phyloP scores from a whole-genome alignment of 64 coral and sea anemone genomes.

The Montipora foliosa region DNA sequence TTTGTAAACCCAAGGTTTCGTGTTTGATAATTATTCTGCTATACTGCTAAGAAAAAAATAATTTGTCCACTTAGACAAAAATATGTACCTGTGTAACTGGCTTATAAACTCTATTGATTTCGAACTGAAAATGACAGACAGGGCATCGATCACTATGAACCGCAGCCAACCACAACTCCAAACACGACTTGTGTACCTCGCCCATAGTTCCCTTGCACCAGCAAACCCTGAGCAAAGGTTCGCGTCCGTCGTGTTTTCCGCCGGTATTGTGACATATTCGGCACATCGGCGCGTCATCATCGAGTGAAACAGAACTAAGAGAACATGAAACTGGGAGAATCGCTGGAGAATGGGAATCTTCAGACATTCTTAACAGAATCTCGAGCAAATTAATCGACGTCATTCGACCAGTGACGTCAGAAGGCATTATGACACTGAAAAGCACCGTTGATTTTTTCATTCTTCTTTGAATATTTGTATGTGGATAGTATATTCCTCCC shows the following conservation, averaged over 20 bases:
- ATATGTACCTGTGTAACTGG: background rate
- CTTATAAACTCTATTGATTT: slow-evolving; percentile 19
- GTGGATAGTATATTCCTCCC: too few relatives aligned
- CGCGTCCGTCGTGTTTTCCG: slow-evolving; percentile 1
- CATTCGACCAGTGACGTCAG: background rate
- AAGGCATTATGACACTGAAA: background rate
- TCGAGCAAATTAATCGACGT: background rate
- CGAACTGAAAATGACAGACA: slow-evolving; percentile 13
- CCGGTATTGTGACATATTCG: slow-evolving; percentile 9
- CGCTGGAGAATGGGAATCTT: background rate
- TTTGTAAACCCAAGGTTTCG: too few relatives aligned
- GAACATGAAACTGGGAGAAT: background rate
- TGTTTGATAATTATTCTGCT: too few relatives aligned
- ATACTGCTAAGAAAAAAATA: too few relatives aligned
- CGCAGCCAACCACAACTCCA: slow-evolving; percentile 26
- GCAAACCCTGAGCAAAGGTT: slow-evolving; percentile 12
- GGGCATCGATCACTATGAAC: background rate
- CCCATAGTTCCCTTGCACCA: slow-evolving; percentile 48
- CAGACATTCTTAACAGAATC: background rate
- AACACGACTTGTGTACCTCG: slow-evolving; percentile 22
- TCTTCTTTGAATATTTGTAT: too few relatives aligned
- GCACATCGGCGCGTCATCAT: slow-evolving; percentile 29
- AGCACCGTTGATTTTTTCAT: background rate
- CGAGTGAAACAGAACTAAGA: background rate
- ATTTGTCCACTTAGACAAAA: background rate